Percentiles rank a stretch among this genome's conserved stretches.
Evolutionary conservation across 2,888 invertebrate species (phyloP).

Genomic region (Agonopterix subpropinquella): DNA sequence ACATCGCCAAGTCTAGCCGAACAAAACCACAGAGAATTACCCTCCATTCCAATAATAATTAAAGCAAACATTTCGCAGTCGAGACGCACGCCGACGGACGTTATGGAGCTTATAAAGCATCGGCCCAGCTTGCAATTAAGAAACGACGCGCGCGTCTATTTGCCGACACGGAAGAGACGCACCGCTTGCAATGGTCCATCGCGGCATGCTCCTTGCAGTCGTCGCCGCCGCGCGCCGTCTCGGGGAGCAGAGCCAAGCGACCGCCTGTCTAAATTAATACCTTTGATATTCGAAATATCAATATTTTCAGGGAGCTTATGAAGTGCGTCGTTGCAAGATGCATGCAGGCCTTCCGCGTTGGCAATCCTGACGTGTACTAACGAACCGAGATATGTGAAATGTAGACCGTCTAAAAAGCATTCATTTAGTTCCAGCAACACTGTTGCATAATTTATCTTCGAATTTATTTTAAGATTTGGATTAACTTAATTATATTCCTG

Average conservation of each 20-base stretch:
- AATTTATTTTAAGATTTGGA: background rate
- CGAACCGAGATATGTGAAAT: constrained; percentile 42
- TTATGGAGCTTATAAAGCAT: constrained; percentile 75
- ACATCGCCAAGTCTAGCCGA: constrained; percentile 76
- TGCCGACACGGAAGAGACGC: constrained; percentile 71
- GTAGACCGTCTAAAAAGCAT: constrained; percentile 29
- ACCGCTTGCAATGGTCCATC: constrained; percentile 66
- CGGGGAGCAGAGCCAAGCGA: constrained; percentile 46
- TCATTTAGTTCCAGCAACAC: constrained; percentile 21
- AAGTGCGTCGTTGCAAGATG: constrained; percentile 53
- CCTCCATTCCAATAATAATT: constrained; percentile 76
- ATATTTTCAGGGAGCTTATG: constrained; percentile 67
- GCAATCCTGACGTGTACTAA: constrained; percentile 48
- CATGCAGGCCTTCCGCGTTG: constrained; percentile 60
- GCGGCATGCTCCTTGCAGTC: constrained; percentile 30
- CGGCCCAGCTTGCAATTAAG: constrained; percentile 70
- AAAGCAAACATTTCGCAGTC: constrained; percentile 73
- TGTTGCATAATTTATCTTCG: constrained; percentile 8
- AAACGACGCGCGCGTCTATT: constrained; percentile 68
- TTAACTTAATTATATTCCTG: background rate
- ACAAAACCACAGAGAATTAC: constrained; percentile 75
- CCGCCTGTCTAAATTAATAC: constrained; percentile 65
- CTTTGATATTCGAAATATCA: constrained; percentile 72
- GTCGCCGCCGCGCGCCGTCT: constrained; percentile 20
- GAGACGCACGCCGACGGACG: constrained; percentile 65